A percentile compares a stretch with the other conserved stretches of the same genome.
phyloP scores from a whole-genome alignment of 2,113 vertebrate genomes.

The Euleptes europaea region DNA sequence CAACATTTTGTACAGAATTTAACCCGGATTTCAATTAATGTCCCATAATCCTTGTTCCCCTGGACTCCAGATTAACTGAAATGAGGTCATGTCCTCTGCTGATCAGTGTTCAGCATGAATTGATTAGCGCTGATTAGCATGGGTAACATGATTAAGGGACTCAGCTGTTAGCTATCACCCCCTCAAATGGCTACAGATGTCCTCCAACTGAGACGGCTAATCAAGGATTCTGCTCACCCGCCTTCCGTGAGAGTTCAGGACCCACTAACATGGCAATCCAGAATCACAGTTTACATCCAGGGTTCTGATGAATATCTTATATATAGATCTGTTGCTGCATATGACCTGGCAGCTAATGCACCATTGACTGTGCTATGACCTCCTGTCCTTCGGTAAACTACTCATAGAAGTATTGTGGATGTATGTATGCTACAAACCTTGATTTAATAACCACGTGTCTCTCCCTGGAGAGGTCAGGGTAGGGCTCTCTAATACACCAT shows the following conservation, averaged over 20 bases:
- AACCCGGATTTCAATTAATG: constrained; percentile 25
- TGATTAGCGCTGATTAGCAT: constrained; percentile 22
- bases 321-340: background rate
- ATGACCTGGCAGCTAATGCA: background rate
- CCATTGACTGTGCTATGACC: background rate
- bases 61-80: constrained; percentile 2
- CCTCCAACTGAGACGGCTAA: constrained; percentile 7
- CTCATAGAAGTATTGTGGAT: background rate
- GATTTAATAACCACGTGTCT: background rate
- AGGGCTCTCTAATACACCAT: background rate
- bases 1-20: constrained; percentile 13
- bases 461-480: background rate
- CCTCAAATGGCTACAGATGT: constrained; percentile 1
- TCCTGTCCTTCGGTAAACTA: background rate
- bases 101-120: constrained; percentile 10
- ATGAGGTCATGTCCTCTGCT: constrained; percentile 18
- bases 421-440: background rate
- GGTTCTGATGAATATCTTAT: background rate
- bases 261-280: background rate
- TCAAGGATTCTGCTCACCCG: background rate
- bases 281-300: background rate
- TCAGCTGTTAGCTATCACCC: background rate
- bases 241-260: background rate
- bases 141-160: constrained; percentile 11
- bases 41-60: constrained; percentile 1